Evolutionary conservation across 2,888 invertebrate species (phyloP), one percentile per base, ranked within the genome.

Genomic region (Chalcis sispes): DNA sequence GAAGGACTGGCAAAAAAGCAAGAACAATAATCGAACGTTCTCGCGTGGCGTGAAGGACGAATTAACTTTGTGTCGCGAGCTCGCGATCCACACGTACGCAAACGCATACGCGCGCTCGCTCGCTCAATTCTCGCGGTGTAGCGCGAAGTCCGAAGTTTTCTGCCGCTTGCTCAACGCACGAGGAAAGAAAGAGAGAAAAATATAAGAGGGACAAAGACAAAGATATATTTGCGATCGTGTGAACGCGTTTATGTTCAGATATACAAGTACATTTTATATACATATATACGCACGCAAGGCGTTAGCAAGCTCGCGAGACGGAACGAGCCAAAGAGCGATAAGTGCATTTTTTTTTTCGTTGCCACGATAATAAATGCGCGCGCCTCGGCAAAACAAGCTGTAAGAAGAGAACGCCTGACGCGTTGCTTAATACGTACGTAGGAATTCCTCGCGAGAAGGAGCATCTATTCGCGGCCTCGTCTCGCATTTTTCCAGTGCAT

Each of bases 281-380:
- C 15, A 42, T 13, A 15, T 42, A 42, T 32, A 32, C 32, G 32
- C 32, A 8, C 5, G 5, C 8, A 5, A 8, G 29, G 1, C 36
- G 23, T 3, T 8, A 25, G 36, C 42, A 15, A 10, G n/a, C 27
- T 1, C 40, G 25, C 25, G 48, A 64, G 62, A 18, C 61, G 27
- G 27, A 27, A 23, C 61, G 62, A 64, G 62, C 48, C 62, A 48
- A 64, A 48, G 62, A 48, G 29, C 62, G 62, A 64, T 64, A 64
- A 64, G 62, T 64, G 62, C 42, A 46, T 36, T 36, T 40, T 59
- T 62, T 62, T 52, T 40, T 62, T 62, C 46, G 46, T 20, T 32
- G 42, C 42, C 8, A 42, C 46, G 62, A 64, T 64, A 64, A 64
- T 59, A 78, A 76, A 48, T 42, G 56, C 72, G 72, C 23, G 52